These are phyloP conservation scores for Knipowitschia caucasica DNA, from an alignment of 2,797 vertebrate species.

Conservation along the genomic window DNA sequence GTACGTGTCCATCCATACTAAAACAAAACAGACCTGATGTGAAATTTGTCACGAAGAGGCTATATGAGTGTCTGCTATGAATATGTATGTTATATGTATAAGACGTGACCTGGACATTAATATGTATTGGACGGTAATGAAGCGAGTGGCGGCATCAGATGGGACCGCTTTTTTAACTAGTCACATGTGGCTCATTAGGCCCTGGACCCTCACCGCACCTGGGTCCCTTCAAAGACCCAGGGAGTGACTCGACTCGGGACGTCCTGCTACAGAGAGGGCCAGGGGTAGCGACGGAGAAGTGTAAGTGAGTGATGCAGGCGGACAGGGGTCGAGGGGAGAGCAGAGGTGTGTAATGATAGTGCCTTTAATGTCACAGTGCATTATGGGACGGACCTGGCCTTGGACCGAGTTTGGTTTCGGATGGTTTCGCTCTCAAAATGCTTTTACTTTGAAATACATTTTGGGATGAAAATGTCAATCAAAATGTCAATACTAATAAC, in stretches of 20 bases:
- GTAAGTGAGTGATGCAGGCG: slow-evolving; percentile 10
- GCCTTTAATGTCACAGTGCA: slow-evolving; percentile 7
- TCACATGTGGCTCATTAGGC: slow-evolving; percentile 77
- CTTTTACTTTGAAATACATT: not conserved
- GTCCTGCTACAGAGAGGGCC: slow-evolving; percentile 19
- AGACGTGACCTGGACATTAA: slow-evolving; percentile 73
- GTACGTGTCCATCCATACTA: slow-evolving; percentile 27
- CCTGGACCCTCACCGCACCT: slow-evolving; percentile 59
- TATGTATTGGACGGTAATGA: slow-evolving; percentile 77
- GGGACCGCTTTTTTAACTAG: slow-evolving; percentile 71
- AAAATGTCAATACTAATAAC: no score
- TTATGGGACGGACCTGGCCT: not conserved
- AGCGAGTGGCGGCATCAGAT: slow-evolving; percentile 71
- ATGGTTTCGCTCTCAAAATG: not conserved
- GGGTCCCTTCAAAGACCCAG: slow-evolving; percentile 61
- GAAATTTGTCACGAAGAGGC: slow-evolving; percentile 54
- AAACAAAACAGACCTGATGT: slow-evolving; percentile 28
- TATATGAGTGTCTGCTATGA: slow-evolving; percentile 70
- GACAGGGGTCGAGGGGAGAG: slow-evolving; percentile 10
- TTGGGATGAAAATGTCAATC: no score
- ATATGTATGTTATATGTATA: slow-evolving; percentile 76
- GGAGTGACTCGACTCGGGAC: slow-evolving; percentile 48
- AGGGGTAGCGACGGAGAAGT: slow-evolving; percentile 13
- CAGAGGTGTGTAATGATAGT: slow-evolving; percentile 2
- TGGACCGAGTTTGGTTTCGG: not conserved